These are phyloP conservation scores for Saccopteryx leptura DNA, from an alignment of 2,113 vertebrate genomes.

Conservation along the genomic window DNA sequence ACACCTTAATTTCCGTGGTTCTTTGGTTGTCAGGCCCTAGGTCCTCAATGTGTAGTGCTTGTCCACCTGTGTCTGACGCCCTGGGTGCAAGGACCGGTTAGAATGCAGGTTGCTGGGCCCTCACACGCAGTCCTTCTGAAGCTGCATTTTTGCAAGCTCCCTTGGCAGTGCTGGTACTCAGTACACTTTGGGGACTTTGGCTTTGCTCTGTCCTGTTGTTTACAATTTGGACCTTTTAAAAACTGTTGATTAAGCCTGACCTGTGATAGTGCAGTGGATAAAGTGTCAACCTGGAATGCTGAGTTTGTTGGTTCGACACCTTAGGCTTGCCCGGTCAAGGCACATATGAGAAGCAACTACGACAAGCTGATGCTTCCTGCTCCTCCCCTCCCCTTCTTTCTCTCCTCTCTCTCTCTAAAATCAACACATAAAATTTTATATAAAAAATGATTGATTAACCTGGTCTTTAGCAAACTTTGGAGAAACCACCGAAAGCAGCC, in stretches of 20 bases:
- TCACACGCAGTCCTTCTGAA: neutral
- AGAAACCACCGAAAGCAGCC: neutral
- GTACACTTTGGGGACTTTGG: neutral
- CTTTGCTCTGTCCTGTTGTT: neutral
- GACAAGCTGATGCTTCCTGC: too few species aligned
- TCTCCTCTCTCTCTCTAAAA: too few species aligned
- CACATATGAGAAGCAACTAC: too few species aligned
- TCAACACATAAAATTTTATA: too few species aligned
- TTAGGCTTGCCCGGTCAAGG: too few species aligned
- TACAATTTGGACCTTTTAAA: neutral
- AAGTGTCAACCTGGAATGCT: too few species aligned
- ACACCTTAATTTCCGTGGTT: neutral
- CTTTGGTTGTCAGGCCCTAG: too few species aligned
- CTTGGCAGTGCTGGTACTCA: too few species aligned
- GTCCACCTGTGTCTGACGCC: neutral
- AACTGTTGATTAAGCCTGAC: neutral
- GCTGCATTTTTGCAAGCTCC: neutral
- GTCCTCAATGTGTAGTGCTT: rapidly evolving
- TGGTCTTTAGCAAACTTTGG: neutral
- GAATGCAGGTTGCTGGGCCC: neutral
- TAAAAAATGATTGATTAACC: neutral
- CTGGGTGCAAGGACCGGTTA: neutral
- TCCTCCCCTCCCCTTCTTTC: too few species aligned
- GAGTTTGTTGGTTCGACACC: too few species aligned
- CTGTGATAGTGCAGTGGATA: too few species aligned